Evolutionary conservation across 2,888 invertebrate genomes (phyloP).

Genomic region (Eupithecia abbreviata): DNA sequence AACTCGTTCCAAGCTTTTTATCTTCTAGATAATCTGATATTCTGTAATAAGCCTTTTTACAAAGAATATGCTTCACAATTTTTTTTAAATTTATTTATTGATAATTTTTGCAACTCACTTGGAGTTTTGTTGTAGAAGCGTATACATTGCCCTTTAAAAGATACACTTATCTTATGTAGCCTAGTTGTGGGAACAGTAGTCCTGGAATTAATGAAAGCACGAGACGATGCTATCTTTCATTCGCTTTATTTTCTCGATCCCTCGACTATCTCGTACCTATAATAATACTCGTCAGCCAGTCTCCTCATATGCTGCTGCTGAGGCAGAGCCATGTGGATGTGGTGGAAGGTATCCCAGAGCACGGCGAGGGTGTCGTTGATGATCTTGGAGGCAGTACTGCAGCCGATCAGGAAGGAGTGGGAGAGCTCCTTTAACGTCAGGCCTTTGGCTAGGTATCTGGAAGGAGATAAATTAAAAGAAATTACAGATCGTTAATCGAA

Average conservation of each 20-base stretch:
- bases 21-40: too few relatives aligned
- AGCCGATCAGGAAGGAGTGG: conserved; percentile 20
- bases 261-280: background rate
- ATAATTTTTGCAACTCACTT: too few relatives aligned
- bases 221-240: background rate
- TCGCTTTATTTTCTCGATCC: too few relatives aligned
- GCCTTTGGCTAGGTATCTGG: conserved; percentile 38
- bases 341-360: conserved; percentile 29
- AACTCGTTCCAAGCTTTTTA: too few relatives aligned
- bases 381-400: conserved; percentile 27
- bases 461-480: background rate
- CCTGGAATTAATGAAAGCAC: too few relatives aligned
- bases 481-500: background rate
- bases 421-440: conserved; percentile 33
- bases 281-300: conserved; percentile 26
- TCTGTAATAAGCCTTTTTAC: too few relatives aligned
- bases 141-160: too few relatives aligned
- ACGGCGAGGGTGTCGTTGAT: conserved; percentile 29
- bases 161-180: too few relatives aligned
- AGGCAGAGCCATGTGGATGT: conserved; percentile 25
- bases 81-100: too few relatives aligned
- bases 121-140: too few relatives aligned
- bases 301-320: conserved; percentile 19
- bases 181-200: too few relatives aligned
- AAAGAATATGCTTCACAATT: too few relatives aligned